phyloP scores from a whole-genome alignment of 2,888 invertebrate species.

The Lypha dubia region DNA sequence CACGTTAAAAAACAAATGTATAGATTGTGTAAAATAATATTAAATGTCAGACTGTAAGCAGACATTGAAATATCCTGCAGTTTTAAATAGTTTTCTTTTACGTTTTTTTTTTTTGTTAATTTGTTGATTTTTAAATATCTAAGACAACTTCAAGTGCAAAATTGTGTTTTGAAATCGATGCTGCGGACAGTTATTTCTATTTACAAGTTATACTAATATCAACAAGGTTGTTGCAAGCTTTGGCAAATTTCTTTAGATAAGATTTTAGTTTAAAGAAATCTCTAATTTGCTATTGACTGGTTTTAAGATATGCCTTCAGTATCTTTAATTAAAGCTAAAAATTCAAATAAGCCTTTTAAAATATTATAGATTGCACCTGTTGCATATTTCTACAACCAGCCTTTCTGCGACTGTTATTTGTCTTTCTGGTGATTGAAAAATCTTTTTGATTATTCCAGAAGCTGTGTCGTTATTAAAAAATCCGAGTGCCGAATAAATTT shows the following conservation, averaged over 20 bases:
- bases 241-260: not conserved
- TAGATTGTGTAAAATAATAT: constrained; percentile 17
- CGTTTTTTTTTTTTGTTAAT: not conserved
- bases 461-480: too few relatives aligned
- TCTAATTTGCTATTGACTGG: too few relatives aligned
- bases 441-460: too few relatives aligned
- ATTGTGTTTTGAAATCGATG: constrained; percentile 5
- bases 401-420: too few relatives aligned
- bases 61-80: constrained; percentile 43
- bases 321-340: too few relatives aligned
- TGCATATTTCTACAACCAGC: too few relatives aligned
- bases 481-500: too few relatives aligned
- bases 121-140: not conserved
- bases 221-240: not conserved
- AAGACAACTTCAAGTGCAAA: constrained; percentile 59
- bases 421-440: too few relatives aligned
- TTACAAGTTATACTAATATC: not conserved
- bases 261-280: too few relatives aligned
- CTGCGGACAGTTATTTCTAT: constrained; percentile 9
- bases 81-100: constrained; percentile 12
- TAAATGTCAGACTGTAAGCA: constrained; percentile 55
- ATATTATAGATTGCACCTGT: too few relatives aligned
- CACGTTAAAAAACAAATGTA: constrained; percentile 23
- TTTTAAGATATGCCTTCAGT: too few relatives aligned
- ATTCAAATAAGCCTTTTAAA: too few relatives aligned